Evolutionary conservation across 2,797 vertebrate species (phyloP), one percentile per base, ranked within the genome.

Genomic region (Danio albolineatus): DNA sequence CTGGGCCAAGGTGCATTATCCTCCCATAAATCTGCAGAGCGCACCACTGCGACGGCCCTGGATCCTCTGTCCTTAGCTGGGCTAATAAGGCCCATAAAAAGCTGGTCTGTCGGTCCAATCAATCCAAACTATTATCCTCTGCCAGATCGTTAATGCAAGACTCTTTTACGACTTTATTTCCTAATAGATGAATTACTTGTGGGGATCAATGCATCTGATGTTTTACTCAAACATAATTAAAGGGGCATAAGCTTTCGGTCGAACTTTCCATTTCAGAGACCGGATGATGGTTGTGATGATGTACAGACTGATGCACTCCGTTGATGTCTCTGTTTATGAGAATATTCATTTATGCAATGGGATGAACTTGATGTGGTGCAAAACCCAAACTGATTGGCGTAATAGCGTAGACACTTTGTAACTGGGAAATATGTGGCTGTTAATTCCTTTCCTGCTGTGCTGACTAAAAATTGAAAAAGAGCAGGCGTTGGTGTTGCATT

Each of bases 1-100:
- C 78, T 61, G 57, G 81, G 84, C 85, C 81, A 83, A 88, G 82
- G 85, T 86, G 82, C 84, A 81, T 85, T 84, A 86, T 84, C 83
- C 79, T 74, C 49, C 67, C 77, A 87, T 86, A 85, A 87, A 88
- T 88, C 83, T 85, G 54, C 72, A 61, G 21, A 13, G 51, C 0
- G 43, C 64, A 76, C 65, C 21, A 48, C 64, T 10, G 6, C 13
- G 1, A 14, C 36, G 21, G 49, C 70, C 79, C 70, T 56, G 73
- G 28, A 73, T 81, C 75, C 51, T 51, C 72, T 70, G 21, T 78
- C 82, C 78, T 83, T 75, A 79, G 69, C 74, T 14, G 67, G 76
- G 59, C 81, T 78, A 78, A 85, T 83, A 73, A 80, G 74, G 48
- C 64, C 64, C 78, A 78, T 78, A 77, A 84, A 81, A 85, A 73